Base-by-base conservation (phyloP, 2,113 vertebrate genomes). In the Balaenoptera acutorostrata region DNA sequence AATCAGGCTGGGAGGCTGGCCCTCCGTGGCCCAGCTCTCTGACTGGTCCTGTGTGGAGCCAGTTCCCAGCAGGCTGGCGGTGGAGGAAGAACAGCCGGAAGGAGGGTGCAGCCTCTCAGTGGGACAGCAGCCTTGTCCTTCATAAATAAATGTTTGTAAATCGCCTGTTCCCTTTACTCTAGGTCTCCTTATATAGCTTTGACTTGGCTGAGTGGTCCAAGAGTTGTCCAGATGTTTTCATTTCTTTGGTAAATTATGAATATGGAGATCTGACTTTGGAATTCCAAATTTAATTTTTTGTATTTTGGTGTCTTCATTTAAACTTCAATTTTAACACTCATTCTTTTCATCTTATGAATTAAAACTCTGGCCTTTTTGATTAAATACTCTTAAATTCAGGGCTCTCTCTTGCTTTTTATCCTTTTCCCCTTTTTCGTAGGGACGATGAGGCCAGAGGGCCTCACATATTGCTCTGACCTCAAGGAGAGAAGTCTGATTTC, bases 1-100 rank as follows among this genome's bases (percentile, higher is more conserved):
- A n/a, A 41, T 27, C 0, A 44, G 23, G 8, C 33, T 41, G 14
- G 17, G 27, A 27, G 6, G 7, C 17, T 5, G 9, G 13, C 9
- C 20, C 44, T 4, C 74, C 0, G 0, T 17, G 75, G 25, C 21
- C 55, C 55, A 25, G 59, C 14, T 39, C 27, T 33, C 84, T 15
- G 33, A 2, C 20, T 9, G 0, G 1, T 4, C 21, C 68, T 8
- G 2, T 18, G 7, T 0, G n/a, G 18, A 31, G 52, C 3, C 46
- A 44, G 29, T 15, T 36, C 1, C 31, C 15, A 2, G 15, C 17
- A 29, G 64, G 64, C 52, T 64, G 23, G 41, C 39, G 15, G 21
- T 4, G 0, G 90, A 49, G 7, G 80, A 2, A 11, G 3, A 31
- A 1, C 21, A 23, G 4, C 20, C 3, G 31, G 33, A 46, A 29